Conservation (phyloP, 2,888 invertebrate species). For the Lithosia quadra region DNA sequence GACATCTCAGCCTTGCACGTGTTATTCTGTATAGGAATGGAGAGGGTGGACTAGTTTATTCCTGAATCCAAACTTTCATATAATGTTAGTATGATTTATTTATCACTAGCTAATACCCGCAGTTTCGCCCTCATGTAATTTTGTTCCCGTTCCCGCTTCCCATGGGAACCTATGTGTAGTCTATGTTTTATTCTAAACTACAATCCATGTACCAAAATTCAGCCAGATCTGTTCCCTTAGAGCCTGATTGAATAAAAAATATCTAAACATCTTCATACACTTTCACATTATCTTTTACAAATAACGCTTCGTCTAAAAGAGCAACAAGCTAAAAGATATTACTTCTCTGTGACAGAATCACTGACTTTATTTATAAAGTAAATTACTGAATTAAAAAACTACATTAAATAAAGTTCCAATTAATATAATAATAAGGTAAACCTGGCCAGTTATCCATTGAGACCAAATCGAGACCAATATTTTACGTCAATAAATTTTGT, state of each 20-base stretch:
- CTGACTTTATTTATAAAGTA: neutral
- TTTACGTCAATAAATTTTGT: conserved; percentile 15
- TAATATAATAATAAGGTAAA: conserved; percentile 15
- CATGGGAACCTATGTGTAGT: too few species aligned
- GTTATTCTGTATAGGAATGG: too few species aligned
- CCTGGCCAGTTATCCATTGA: conserved; percentile 18
- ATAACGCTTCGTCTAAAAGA: conserved; percentile 3
- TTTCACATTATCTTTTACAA: neutral
- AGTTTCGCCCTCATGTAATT: too few species aligned
- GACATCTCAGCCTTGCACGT: too few species aligned
- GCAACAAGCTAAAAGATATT: neutral
- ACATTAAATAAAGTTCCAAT: conserved; percentile 7
- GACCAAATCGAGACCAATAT: conserved; percentile 22
- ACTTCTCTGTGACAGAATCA: neutral
- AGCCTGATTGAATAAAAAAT: neutral
- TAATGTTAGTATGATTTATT: too few species aligned
- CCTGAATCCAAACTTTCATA: too few species aligned
- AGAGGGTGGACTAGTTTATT: too few species aligned
- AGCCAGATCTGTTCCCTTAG: neutral
- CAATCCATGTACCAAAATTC: neutral
- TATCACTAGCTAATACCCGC: too few species aligned
- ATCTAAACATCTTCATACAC: neutral
- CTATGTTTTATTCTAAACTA: too few species aligned
- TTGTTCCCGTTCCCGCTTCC: too few species aligned
- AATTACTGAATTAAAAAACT: neutral